Conservation (phyloP, 2,888 invertebrate species). For the Drosophila nigritarsus region DNA sequence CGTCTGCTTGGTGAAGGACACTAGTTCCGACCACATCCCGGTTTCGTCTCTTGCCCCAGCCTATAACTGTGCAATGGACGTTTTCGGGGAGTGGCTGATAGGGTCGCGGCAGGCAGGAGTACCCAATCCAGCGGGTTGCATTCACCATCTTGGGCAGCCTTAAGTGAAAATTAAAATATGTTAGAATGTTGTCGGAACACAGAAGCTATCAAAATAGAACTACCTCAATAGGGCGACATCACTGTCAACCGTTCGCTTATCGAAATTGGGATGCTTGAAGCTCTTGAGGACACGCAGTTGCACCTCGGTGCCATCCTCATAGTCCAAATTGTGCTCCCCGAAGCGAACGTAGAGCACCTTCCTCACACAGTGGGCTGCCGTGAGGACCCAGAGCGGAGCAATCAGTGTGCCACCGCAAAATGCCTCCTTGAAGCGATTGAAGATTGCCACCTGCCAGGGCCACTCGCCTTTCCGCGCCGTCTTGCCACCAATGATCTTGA, state of each 20-base stretch:
- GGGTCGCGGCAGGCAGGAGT: constrained; percentile 93
- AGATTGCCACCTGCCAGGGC: constrained; percentile 97
- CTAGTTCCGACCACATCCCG: constrained; percentile 92
- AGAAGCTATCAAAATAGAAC: background rate
- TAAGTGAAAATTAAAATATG: background rate
- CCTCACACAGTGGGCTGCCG: constrained; percentile 94
- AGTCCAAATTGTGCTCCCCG: constrained; percentile 93
- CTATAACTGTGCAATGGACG: constrained; percentile 93
- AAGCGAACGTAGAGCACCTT: constrained; percentile 91
- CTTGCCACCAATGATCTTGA: constrained; percentile 94
- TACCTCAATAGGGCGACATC: constrained; percentile 94
- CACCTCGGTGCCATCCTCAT: constrained; percentile 91
- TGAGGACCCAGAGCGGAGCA: constrained; percentile 92
- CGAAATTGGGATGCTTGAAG: constrained; percentile 93
- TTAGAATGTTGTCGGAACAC: background rate
- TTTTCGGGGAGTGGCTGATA: constrained; percentile 88
- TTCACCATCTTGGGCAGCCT: constrained; percentile 83
- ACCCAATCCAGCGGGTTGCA: constrained; percentile 86
- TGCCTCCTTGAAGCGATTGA: constrained; percentile 93
- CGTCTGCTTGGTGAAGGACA: constrained; percentile 94
- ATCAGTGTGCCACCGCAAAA: constrained; percentile 95
- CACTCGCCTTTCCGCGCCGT: constrained; percentile 93
- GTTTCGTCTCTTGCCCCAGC: constrained; percentile 95
- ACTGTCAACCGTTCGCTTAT: constrained; percentile 95
- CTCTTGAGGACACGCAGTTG: constrained; percentile 91